Conservation (phyloP, 2,797 vertebrate species). For the Clarias laeviceps region DNA sequence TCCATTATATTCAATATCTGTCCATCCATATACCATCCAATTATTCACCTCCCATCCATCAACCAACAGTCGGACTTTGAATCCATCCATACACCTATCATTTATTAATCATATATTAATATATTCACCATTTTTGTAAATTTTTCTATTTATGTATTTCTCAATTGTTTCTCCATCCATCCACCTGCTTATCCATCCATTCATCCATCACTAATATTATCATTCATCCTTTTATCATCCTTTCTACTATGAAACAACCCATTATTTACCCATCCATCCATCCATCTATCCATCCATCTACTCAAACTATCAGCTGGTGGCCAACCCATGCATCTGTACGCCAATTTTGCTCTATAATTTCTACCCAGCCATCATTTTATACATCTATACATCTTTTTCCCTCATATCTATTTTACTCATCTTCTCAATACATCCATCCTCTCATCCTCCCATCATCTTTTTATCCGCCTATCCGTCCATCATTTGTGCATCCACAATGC, state of each 20-base stretch:
- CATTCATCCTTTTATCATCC: background rate
- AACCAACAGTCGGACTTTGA: background rate
- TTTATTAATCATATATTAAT: background rate
- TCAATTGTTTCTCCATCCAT: background rate
- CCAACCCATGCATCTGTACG: background rate
- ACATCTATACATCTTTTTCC: background rate
- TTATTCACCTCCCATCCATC: background rate
- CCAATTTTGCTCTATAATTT: background rate
- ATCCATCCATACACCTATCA: background rate
- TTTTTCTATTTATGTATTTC: background rate
- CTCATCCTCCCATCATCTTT: background rate
- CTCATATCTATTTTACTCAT: background rate
- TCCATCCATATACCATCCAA: background rate
- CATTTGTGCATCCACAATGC: background rate
- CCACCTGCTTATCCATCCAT: background rate
- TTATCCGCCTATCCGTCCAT: background rate
- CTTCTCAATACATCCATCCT: background rate
- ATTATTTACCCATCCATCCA: background rate
- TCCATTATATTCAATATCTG: background rate
- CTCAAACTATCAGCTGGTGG: background rate
- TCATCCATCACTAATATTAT: background rate
- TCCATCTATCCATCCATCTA: background rate
- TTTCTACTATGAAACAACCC: background rate
- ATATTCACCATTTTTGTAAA: too few relatives aligned
- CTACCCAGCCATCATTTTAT: background rate